Percentiles rank a stretch among this genome's conserved stretches.
Evolutionary conservation across 2,113 vertebrate species (phyloP).

Genomic region (Anser brachyrhynchus): DNA sequence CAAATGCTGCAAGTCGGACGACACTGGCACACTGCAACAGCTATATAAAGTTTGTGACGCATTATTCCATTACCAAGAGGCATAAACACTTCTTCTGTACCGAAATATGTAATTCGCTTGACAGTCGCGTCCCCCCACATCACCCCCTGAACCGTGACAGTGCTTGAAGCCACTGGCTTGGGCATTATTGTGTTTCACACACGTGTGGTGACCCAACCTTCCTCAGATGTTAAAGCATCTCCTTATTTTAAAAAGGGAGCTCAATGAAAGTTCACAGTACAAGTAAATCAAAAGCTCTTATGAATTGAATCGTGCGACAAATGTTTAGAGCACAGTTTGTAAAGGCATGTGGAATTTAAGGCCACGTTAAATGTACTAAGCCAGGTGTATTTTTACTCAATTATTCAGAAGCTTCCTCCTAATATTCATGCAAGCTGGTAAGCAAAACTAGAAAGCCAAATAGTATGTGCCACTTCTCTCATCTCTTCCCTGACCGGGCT

Average conservation of each 20-base stretch:
- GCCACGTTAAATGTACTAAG: not conserved
- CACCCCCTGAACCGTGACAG: not conserved
- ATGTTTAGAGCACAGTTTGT: not conserved
- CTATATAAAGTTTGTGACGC: constrained; percentile 46
- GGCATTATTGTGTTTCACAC: not conserved
- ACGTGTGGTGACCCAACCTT: not conserved
- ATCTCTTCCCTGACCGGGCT: not conserved
- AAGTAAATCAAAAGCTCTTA: not conserved
- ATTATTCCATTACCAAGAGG: constrained; percentile 12
- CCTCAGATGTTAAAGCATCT: not conserved
- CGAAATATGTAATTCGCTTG: not conserved
- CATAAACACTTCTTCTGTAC: not conserved
- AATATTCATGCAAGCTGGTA: not conserved
- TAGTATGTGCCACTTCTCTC: not conserved
- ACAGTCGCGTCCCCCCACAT: not conserved
- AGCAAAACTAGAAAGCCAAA: not conserved
- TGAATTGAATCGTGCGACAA: not conserved
- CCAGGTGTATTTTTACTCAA: not conserved
- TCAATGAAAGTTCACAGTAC: not conserved
- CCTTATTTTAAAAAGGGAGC: not conserved
- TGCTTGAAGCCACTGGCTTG: not conserved
- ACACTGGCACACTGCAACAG: not conserved
- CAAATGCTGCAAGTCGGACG: not conserved
- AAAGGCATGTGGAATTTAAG: not conserved
- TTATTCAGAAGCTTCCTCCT: not conserved